These are phyloP conservation scores for Anoplolepis gracilipes DNA, from an alignment of 1,140 invertebrate genomes.

Conservation along the genomic window DNA sequence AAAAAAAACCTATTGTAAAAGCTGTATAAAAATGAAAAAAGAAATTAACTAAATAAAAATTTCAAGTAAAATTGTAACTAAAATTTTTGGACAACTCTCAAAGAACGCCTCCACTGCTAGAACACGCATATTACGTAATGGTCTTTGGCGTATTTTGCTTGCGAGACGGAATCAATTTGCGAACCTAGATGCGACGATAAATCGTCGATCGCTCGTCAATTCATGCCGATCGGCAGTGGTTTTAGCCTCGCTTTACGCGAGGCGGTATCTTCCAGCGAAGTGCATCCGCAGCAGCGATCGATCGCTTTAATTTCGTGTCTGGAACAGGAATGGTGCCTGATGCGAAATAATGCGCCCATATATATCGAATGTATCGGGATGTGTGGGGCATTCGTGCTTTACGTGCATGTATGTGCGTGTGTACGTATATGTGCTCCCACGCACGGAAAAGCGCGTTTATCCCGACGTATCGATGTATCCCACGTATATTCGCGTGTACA, in stretches of 20 bases:
- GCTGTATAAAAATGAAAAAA: too few species aligned
- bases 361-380: constrained; percentile 10
- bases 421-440: neutral
- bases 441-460: constrained; percentile 43
- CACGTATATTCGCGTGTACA: constrained; percentile 47
- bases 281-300: constrained; percentile 44
- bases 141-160: constrained; percentile 7
- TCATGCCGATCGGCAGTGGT: constrained; percentile 1
- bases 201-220: constrained; percentile 44
- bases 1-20: neutral
- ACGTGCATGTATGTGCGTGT: too few species aligned
- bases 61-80: neutral
- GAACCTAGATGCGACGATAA: constrained; percentile 43
- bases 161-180: constrained; percentile 40
- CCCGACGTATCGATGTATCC: constrained; percentile 4
- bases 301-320: constrained; percentile 65
- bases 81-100: neutral
- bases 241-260: constrained; percentile 8
- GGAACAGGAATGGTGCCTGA: constrained; percentile 52
- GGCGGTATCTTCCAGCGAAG: neutral
- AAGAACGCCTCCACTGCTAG: neutral
- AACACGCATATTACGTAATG: neutral
- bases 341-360: constrained; percentile 61
- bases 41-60: neutral
- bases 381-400: neutral